Conservation (phyloP, 2,888 invertebrate species). For the Lasioglossum calceatum region DNA sequence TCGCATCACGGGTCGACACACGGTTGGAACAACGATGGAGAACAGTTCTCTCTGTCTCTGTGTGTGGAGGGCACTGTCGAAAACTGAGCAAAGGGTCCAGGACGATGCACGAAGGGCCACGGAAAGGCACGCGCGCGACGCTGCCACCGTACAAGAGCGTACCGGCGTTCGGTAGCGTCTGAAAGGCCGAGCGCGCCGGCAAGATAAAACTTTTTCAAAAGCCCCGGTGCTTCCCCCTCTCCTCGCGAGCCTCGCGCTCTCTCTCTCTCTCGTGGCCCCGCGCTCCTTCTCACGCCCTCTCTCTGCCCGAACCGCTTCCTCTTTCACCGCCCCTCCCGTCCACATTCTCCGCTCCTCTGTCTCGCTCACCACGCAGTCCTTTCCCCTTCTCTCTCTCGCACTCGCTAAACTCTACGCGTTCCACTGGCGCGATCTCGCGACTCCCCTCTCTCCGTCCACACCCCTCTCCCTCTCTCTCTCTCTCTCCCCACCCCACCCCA, state of each 20-base stretch:
- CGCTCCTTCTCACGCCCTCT: conserved; percentile 17
- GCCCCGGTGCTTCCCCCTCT: conserved; percentile 77
- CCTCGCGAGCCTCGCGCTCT: conserved; percentile 47
- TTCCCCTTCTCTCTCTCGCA: background rate
- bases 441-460: conserved; percentile 3
- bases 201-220: conserved; percentile 84
- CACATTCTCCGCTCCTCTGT: background rate
- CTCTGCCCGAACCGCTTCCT: conserved; percentile 14
- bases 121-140: conserved; percentile 5
- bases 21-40: background rate
- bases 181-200: conserved; percentile 81
- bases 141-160: conserved; percentile 75
- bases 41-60: background rate
- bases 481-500: background rate
- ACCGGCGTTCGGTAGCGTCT: conserved; percentile 83
- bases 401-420: conserved; percentile 46
- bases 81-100: background rate
- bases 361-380: conserved; percentile 26
- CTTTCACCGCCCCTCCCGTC: conserved; percentile 34
- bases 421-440: background rate
- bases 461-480: background rate
- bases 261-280: conserved; percentile 14
- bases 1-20: background rate
- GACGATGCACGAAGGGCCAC: conserved; percentile 10
- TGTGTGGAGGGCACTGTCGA: background rate